Evolutionary conservation across 2,797 vertebrate species (phyloP).

Genomic region (Neopelma chrysocephalum): DNA sequence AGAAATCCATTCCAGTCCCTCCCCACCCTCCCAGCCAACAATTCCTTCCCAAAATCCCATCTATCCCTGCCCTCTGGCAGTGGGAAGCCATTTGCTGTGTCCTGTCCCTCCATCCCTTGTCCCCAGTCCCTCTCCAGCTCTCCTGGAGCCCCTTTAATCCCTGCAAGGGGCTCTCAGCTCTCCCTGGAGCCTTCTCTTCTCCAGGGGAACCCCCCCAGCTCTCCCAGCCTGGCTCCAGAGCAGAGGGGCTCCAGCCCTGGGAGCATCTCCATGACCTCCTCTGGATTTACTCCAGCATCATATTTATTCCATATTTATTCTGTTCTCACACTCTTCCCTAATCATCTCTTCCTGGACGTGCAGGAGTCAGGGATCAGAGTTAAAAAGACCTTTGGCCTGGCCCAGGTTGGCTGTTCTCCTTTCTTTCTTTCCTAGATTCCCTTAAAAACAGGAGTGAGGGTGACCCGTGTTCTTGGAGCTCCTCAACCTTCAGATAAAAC

Average conservation of each 20-base stretch:
- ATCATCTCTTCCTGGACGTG: no score
- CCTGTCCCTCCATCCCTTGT: background rate
- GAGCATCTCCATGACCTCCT: fast-evolving
- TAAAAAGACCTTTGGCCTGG: background rate
- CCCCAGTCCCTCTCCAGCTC: background rate
- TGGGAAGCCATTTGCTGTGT: background rate
- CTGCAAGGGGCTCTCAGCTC: background rate
- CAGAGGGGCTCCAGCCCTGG: background rate
- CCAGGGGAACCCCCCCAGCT: background rate
- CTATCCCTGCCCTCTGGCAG: fast-evolving
- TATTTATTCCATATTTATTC: background rate
- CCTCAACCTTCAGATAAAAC: fast-evolving
- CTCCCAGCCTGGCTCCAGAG: background rate
- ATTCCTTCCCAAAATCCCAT: background rate
- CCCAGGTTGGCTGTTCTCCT: background rate
- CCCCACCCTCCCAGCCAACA: fast-evolving
- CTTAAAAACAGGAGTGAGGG: background rate
- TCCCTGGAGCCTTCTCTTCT: background rate
- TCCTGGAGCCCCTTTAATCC: background rate
- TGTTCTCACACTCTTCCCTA: background rate
- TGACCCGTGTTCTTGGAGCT: background rate
- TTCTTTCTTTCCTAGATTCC: background rate
- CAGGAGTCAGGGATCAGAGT: background rate
- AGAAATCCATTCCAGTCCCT: fast-evolving
- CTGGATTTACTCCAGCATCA: background rate